Percentiles rank a stretch among this genome's conserved stretches.
These are phyloP conservation scores for Ariolimax columbianus DNA, from an alignment of 2,888 invertebrate species.

Conservation along the genomic window DNA sequence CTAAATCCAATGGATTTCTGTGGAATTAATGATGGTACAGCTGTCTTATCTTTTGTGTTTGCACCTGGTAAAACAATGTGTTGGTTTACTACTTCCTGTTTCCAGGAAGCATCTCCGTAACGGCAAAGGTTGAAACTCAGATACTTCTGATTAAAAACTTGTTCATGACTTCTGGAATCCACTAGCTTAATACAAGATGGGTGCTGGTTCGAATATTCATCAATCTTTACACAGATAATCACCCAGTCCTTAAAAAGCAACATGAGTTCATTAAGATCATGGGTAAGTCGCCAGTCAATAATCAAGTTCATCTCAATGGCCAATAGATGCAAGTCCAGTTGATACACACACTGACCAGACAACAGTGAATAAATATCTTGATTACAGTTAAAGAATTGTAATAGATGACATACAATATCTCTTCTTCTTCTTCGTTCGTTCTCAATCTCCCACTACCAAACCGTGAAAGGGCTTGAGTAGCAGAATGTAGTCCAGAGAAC, in stretches of 20 bases:
- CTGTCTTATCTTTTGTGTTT: not conserved
- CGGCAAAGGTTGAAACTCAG: slow-evolving; percentile 31
- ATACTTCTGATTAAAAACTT: slow-evolving; percentile 30
- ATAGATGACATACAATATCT: no score
- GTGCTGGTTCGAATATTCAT: slow-evolving; percentile 28
- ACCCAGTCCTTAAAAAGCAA: slow-evolving; percentile 46
- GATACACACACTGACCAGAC: slow-evolving; percentile 46
- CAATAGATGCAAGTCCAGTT: slow-evolving; percentile 50
- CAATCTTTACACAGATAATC: slow-evolving; percentile 45
- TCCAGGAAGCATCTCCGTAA: slow-evolving; percentile 41
- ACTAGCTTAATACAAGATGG: slow-evolving; percentile 5
- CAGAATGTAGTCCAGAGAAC: no score
- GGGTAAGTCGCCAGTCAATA: slow-evolving; percentile 51
- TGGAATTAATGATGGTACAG: not conserved
- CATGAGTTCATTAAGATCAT: slow-evolving; percentile 49
- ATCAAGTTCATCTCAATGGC: slow-evolving; percentile 26
- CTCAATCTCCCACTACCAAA: no score
- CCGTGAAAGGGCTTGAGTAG: no score
- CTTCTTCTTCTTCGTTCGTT: no score
- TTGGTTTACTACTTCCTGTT: slow-evolving; percentile 32
- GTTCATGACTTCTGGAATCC: slow-evolving; percentile 5
- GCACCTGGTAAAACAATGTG: slow-evolving; percentile 5
- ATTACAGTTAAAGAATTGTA: slow-evolving; percentile 11
- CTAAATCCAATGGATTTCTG: slow-evolving; percentile 11
- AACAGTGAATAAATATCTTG: slow-evolving; percentile 48